Base-by-base conservation (phyloP, 2,113 vertebrate genomes). In the Calyptommatus sinebrachiatus region DNA sequence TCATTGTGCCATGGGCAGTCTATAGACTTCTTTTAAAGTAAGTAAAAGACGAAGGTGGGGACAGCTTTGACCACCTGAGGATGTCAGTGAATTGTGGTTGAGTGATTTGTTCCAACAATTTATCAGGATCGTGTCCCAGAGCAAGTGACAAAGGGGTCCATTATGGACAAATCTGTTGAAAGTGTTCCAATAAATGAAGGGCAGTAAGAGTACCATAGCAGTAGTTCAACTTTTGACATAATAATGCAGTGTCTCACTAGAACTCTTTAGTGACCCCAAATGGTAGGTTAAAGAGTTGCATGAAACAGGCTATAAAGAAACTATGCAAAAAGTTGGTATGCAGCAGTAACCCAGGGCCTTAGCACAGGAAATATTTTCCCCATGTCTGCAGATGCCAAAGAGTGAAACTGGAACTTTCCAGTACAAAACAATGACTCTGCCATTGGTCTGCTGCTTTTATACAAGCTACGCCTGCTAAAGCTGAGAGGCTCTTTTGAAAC, bases 181-280 rank as follows among this genome's bases (percentile, higher is more conserved):
- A 5, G 53, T 16, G 53, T 57, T 57, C 14, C 53, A 57, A 57
- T 57, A 57, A 57, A 57, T 18, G 53, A 28, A 10, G 63, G 26
- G 8, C 4, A 65, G 63, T 5, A 28, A 26, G 66, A 41, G 61
- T 10, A 66, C 28, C 2, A n/a, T 24, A 61, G 12, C 46, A 45
- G 16, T 41, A 28, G 18, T 26, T 66, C 29, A 21, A 24, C 18
- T 57, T 60, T 29, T 74, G 29, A 24, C 18, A 68, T 53, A 29
- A 26, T 73, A 46, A 48, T 10, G 35, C 63, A 77, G 53, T 71
- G 21, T 41, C n/a, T 78, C 53, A 46, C 29, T 28, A 73, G 72
- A 74, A 68, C 7, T 68, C 77, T n/a, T 53, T 78, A 66, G 50
- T 70, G 77, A 70, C 50, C 66, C 50, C 77, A 70, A 31, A 41